phyloP scores from a whole-genome alignment of 2,888 invertebrate genomes.

The Ceratothoa steindachneri region DNA sequence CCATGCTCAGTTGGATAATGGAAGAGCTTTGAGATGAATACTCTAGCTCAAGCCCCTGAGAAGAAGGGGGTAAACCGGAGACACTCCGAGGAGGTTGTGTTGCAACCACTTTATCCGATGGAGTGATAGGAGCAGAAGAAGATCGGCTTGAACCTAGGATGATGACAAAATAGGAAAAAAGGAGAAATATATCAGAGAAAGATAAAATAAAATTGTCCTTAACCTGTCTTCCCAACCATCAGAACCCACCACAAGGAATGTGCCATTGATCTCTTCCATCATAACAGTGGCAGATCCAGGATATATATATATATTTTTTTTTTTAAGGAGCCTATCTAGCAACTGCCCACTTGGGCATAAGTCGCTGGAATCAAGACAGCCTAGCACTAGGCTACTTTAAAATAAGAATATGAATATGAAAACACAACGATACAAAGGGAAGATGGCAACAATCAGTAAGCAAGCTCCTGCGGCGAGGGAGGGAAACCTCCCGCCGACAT shows the following conservation, averaged over 20 bases:
- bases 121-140: background rate
- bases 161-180: background rate
- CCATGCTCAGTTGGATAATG: background rate
- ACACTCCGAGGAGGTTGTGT: background rate
- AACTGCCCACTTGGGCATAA: too few relatives aligned
- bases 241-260: background rate
- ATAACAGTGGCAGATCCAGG: too few relatives aligned
- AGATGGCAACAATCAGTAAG: too few relatives aligned
- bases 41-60: background rate
- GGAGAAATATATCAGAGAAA: background rate
- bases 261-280: too few relatives aligned
- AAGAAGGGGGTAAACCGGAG: background rate
- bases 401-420: too few relatives aligned
- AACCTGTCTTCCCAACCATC: background rate
- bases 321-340: too few relatives aligned
- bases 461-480: too few relatives aligned
- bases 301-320: background rate
- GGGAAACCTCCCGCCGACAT: too few relatives aligned
- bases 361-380: too few relatives aligned
- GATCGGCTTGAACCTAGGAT: background rate
- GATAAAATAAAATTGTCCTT: background rate
- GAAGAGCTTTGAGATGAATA: constrained; percentile 3
- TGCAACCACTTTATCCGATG: constrained; percentile 1
- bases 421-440: too few relatives aligned
- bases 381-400: too few relatives aligned